A percentile compares a stretch with the other conserved stretches of the same genome.
Conservation (phyloP, 2,888 invertebrate species). For the Drosophila austrosaltans region DNA sequence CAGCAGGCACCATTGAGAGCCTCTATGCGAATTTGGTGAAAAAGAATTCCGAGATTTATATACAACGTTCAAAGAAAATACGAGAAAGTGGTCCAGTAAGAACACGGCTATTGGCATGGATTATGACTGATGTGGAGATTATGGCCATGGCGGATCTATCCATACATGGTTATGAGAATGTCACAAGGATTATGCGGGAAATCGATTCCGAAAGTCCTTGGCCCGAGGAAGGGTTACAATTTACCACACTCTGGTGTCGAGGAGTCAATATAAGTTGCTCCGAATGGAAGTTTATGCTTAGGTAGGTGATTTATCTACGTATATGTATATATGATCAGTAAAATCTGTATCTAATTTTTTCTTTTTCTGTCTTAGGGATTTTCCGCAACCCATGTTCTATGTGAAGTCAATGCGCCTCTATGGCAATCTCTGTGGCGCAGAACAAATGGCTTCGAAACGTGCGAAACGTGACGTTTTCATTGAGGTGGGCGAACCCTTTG, state of each 20-base stretch:
- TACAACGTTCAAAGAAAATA: conserved; percentile 91
- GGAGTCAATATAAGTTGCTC: conserved; percentile 91
- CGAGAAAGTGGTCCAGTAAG: conserved; percentile 86
- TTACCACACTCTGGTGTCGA: conserved; percentile 96
- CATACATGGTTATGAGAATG: conserved; percentile 92
- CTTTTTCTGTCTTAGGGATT: conserved; percentile 87
- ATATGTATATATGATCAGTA: background rate
- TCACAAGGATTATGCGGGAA: conserved; percentile 88
- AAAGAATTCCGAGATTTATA: conserved; percentile 97
- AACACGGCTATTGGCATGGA: conserved; percentile 93
- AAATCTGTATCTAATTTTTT: background rate
- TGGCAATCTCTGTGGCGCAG: conserved; percentile 95
- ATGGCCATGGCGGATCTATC: conserved; percentile 93
- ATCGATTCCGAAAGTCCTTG: conserved; percentile 96
- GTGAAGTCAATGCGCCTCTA: conserved; percentile 93
- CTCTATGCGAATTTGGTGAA: conserved; percentile 93
- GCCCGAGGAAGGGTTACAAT: conserved; percentile 95
- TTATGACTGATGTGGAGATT: conserved; percentile 87
- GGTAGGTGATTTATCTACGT: conserved; percentile 54
- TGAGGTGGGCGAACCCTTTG: conserved; percentile 93
- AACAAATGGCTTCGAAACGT: conserved; percentile 90
- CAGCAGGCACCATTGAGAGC: conserved; percentile 94
- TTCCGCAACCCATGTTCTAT: conserved; percentile 95
- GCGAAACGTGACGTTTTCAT: conserved; percentile 84
- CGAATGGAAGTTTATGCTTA: conserved; percentile 93